Conservation (phyloP, 2,113 vertebrate genomes). For the Acrocephalus kingi region DNA sequence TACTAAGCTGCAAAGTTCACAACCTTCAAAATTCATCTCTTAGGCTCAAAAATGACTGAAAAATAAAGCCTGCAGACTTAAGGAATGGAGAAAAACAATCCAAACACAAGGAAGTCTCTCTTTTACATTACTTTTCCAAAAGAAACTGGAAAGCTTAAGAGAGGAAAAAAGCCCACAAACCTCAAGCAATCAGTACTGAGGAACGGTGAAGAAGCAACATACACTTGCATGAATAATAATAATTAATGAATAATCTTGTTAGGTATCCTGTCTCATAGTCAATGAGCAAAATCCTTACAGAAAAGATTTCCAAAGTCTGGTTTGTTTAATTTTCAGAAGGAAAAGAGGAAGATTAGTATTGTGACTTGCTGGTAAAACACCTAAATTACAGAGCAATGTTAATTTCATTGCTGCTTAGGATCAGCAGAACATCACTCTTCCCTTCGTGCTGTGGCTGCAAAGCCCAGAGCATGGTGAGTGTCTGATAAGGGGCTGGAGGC, state of each 20-base stretch:
- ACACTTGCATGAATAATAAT: not conserved
- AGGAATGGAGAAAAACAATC: not conserved
- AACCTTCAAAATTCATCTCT: slow-evolving; percentile 6
- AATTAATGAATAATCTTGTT: not conserved
- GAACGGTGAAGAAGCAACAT: not conserved
- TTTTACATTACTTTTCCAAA: not conserved
- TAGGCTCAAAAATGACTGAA: not conserved
- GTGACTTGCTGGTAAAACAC: not conserved
- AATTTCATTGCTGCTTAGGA: not conserved
- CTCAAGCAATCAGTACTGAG: not conserved
- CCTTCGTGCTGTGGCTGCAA: not conserved
- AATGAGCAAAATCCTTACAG: not conserved
- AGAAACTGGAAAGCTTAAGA: not conserved
- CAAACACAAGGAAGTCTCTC: not conserved
- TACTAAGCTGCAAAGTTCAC: slow-evolving; percentile 9
- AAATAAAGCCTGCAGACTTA: not conserved
- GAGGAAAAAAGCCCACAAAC: not conserved
- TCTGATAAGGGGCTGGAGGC: not conserved
- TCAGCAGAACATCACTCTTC: not conserved
- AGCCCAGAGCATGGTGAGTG: not conserved
- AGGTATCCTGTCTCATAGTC: not conserved
- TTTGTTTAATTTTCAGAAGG: not conserved
- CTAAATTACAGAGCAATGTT: not conserved
- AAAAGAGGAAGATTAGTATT: not conserved
- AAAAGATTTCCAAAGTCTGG: not conserved